Evolutionary conservation across 2,113 vertebrate species (phyloP).

Genomic region (Petaurus breviceps): DNA sequence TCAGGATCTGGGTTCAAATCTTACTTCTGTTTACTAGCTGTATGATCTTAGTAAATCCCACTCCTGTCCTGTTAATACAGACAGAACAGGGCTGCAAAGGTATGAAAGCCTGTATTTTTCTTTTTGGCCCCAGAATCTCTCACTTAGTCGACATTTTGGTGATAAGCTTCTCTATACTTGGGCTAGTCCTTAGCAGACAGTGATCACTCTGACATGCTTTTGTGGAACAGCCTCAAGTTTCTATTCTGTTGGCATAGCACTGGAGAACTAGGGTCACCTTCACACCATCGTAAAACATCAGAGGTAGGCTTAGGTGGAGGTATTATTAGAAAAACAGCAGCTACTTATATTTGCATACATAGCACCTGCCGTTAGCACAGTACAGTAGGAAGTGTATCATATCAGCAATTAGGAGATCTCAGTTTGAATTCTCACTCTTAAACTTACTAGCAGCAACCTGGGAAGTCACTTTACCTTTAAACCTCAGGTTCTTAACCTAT

Average conservation of each 20-base stretch:
- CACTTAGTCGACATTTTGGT: background rate
- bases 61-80: background rate
- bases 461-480: background rate
- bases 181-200: background rate
- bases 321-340: background rate
- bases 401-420: background rate
- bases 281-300: background rate
- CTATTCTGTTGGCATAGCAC: background rate
- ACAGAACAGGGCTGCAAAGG: background rate
- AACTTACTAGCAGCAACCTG: background rate
- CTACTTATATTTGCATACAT: background rate
- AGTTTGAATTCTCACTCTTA: background rate
- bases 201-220: background rate
- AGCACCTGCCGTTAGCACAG: background rate
- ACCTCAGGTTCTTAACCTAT: background rate
- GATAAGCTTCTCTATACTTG: background rate
- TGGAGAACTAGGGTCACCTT: background rate
- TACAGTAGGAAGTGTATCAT: background rate
- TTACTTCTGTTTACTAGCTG: background rate
- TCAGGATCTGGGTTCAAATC: background rate
- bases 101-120: background rate
- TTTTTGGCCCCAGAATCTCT: background rate
- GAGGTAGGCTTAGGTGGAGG: background rate
- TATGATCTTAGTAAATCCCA: background rate
- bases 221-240: background rate